Percentiles rank a stretch among this genome's conserved stretches.
Evolutionary conservation across 2,888 invertebrate species (phyloP).

Genomic region (Drosophila sordidula): DNA sequence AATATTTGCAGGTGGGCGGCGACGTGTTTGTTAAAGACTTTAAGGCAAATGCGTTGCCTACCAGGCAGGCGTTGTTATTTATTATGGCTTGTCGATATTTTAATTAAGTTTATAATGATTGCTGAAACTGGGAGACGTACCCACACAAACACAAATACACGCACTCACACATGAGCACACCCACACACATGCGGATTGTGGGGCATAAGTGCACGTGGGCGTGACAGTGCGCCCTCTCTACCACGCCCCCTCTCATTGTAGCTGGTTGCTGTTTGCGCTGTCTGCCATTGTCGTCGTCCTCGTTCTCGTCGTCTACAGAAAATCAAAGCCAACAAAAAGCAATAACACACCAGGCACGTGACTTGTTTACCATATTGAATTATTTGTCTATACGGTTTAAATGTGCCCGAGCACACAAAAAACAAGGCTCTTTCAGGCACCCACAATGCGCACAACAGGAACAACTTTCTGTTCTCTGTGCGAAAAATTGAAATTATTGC

Average conservation of each 20-base stretch:
- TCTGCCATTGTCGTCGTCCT: slow-evolving; percentile 29
- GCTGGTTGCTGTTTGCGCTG: slow-evolving; percentile 22
- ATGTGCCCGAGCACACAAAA: slow-evolving; percentile 46
- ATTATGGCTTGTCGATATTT: slow-evolving; percentile 67
- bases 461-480: slow-evolving; percentile 42
- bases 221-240: slow-evolving; percentile 10
- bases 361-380: slow-evolving; percentile 82
- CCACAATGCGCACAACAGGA: slow-evolving; percentile 3
- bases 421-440: background rate
- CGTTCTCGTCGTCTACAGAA: slow-evolving; percentile 43
- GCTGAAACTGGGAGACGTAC: background rate
- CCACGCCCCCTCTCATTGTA: slow-evolving; percentile 1
- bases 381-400: slow-evolving; percentile 74
- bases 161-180: background rate
- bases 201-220: slow-evolving; percentile 17
- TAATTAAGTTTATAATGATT: slow-evolving; percentile 78
- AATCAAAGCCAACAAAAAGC: slow-evolving; percentile 68
- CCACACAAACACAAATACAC: background rate
- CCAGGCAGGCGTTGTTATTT: slow-evolving; percentile 46
- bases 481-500: slow-evolving; percentile 65
- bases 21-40: slow-evolving; percentile 37
- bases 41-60: slow-evolving; percentile 42
- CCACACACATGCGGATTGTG: slow-evolving; percentile 6
- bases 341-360: slow-evolving; percentile 78
- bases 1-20: slow-evolving; percentile 45